Base-by-base conservation (phyloP, 2,113 vertebrate genomes). In the Holacanthus passer region DNA sequence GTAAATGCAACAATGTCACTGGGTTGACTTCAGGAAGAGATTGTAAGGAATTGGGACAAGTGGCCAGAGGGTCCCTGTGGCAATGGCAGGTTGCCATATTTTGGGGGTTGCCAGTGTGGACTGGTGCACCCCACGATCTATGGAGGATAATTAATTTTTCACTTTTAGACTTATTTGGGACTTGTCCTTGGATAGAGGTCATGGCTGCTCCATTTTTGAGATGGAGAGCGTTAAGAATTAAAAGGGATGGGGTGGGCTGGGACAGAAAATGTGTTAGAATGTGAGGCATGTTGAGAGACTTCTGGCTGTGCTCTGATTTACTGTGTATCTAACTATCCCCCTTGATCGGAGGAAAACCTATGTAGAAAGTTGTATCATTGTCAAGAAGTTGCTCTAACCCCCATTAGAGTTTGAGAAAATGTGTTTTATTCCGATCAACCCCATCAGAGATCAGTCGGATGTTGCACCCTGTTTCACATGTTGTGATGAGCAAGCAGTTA, bases 61-160 rank as follows among this genome's bases (percentile, higher is more conserved):
- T 84, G 79, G 83, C 86, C 83, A 83, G 81, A 83, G 84, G 76
- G 72, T 91, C 88, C 81, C 89, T 70, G 53, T 84, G 79, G 83
- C 67, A 45, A 66, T 89, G 87, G 86, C 86, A 83, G 39, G 59
- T 77, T 89, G 92, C 88, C 91, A 83, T 78, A 68, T 85, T 88
- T 84, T 83, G 77, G 77, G 70, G 83, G 77, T 82, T 74, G 65
- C 85, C 59, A 85, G 60, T 83, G 78, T 81, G 81, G 70, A 86
- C 73, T 84, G 60, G 68, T 60, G 73, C 58, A 69, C 78, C 70
- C 85, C 55, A 52, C 73, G 71, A 86, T 87, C 88, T 85, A 39
- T 59, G 64, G 85, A 92, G 86, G 81, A 90, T 92, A 90, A 92
- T 94, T 89, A 53, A 91, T 92, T 91, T 91, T 91, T 93, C 87